Evolutionary conservation across 2,797 vertebrate species (phyloP), one percentile per base, ranked within the genome.

Genomic region (Lagothrix lagotricha): DNA sequence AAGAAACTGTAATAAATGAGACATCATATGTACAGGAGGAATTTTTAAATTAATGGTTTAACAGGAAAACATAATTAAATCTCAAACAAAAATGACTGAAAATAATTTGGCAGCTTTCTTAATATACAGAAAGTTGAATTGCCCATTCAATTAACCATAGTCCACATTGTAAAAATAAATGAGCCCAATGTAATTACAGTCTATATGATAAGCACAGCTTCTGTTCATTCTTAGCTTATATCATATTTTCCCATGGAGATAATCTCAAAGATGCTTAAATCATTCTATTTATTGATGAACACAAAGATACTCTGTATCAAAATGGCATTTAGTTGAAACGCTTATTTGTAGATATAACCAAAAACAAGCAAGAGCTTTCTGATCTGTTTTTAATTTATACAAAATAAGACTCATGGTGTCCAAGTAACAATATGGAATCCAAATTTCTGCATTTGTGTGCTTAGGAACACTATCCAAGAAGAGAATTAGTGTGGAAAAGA

Each of bases 11-110:
- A 88, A 33, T 96, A 41, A 95, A 82, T 95, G 7, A 70, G 28
- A 61, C 41, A 96, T 64, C 73, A n/a, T n/a, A 79, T 97, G 89
- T 48, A 72, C n/a, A 77, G n/a, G 82, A 81, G 61, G 77, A 73
- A 41, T 96, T 92, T 95, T 85, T 44, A 95, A 95, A 82, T 97
- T 75, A 97, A 92, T 90, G 28, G 48, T 52, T 95, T 88, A 58
- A 86, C 85, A 58, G 48, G 52, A 95, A 96, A 95, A 93, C 33
- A 26, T 85, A 96, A 95, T 85, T 95, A 97, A 83, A 90, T 70
- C n/a, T 50, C 90, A 84, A 20, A 92, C 28, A 82, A 91, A 80
- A 98, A 91, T 8, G 33, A 96, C 28, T 91, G 41, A 50, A 79
- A 98, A 81, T 50, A 77, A 72, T 93, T 88, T 61, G 92, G 67